Conservation (phyloP, 1,140 invertebrate genomes). For the Caenorhabditis briggsae region DNA sequence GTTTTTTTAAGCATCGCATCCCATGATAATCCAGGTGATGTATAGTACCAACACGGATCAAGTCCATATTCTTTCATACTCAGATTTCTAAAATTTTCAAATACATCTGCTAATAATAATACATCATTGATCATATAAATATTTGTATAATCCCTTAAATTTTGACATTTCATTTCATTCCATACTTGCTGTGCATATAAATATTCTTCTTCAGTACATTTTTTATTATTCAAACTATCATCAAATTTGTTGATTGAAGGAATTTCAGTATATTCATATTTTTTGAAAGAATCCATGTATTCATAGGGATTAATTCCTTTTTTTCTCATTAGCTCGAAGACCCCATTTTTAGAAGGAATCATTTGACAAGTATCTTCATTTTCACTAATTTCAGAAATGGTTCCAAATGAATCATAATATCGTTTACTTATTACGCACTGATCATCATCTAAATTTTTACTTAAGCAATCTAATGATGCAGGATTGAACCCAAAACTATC, state of each 20-base stretch:
- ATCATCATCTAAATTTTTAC: conserved; percentile 53
- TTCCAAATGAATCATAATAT: conserved; percentile 46
- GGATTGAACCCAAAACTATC: conserved; percentile 49
- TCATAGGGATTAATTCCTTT: conserved; percentile 77
- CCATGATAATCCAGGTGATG: too few relatives aligned
- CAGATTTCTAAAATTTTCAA: too few relatives aligned
- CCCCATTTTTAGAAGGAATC: conserved; percentile 20
- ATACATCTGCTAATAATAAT: conserved; percentile 70
- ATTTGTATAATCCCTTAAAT: conserved; percentile 71
- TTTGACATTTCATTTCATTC: conserved; percentile 65
- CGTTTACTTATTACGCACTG: conserved; percentile 54
- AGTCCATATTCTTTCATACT: too few relatives aligned
- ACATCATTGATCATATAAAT: conserved; percentile 70
- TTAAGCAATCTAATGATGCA: conserved; percentile 34
- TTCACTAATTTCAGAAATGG: too few relatives aligned
- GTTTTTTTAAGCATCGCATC: conserved; percentile 72
- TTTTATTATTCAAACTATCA: too few relatives aligned
- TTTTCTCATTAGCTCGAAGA: conserved; percentile 61
- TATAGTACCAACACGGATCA: too few relatives aligned
- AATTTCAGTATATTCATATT: conserved; percentile 69
- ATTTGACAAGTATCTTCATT: too few relatives aligned
- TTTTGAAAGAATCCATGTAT: conserved; percentile 69
- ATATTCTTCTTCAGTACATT: conserved; percentile 66
- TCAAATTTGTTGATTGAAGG: conserved; percentile 69
- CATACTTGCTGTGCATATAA: conserved; percentile 67